Base-by-base conservation (phyloP, 2,888 invertebrate genomes). In the Choreutis nemorana region DNA sequence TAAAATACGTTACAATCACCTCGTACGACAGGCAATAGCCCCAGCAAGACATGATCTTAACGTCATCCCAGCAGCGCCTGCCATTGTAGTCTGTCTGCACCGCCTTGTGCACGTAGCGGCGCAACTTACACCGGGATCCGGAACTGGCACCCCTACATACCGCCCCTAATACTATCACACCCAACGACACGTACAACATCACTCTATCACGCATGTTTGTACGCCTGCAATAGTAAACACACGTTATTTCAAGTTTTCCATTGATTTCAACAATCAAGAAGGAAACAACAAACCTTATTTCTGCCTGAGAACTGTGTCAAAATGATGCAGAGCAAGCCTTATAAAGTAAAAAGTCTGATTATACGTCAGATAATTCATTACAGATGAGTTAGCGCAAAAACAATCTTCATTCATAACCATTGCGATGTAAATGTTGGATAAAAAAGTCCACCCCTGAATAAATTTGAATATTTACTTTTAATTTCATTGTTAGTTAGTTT, bases 21-120 rank as follows among this genome's bases (percentile, higher is more conserved):
- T 93, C 92, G 53, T 89, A 88, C 1, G 92, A 90, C 51, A 90
- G 86, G 50, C 93, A 94, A 29, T 90, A 83, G 26, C 93, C 93
- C 87, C 90, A 91, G 52, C 93, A 93, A 1, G 90, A 87, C 70
- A 85, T 83, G 4, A 91, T 90, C 31, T 85, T 86, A 2, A 93
- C 83, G 31, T 83, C 82, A 44, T 89, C 92, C 87, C 89, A 90
- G 56, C 93, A 93, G 29, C 85, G 81, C 11, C 85, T 81, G 0
- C 91, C 90, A 29, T 81, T 81, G 24, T 83, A 81, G 36, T 78
- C 78, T 0, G 64, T 71, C 41, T 78, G 78, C 50, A 70, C 51
- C 1, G 75, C 77, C 33, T 66, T 67, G 38, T 75, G 72, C 0
- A 53, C 45, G 36, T 73, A 64, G 4, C 54, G 50, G 32, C 66